Conservation (phyloP, 1,140 invertebrate genomes). For the Leptinotarsa defecta region DNA sequence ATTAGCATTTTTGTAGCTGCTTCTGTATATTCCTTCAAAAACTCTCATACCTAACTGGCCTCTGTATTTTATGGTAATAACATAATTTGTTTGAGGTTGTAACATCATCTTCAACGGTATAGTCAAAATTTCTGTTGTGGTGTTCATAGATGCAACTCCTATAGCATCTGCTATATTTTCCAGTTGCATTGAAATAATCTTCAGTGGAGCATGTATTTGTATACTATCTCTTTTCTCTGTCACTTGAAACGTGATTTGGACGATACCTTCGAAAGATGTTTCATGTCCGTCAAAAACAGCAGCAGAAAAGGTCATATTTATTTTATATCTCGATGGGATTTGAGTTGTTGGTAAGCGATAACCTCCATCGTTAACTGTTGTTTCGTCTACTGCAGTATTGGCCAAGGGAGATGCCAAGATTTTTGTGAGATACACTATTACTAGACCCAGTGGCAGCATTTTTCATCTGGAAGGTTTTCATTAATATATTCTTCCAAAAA, state of each 20-base stretch:
- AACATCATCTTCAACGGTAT: not conserved
- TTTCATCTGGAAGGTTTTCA: too few species aligned
- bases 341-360: constrained; percentile 15
- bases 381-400: too few species aligned
- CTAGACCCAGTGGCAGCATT: too few species aligned
- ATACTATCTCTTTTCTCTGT: not conserved
- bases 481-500: too few species aligned
- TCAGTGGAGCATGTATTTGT: constrained; percentile 8
- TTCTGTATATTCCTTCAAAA: constrained; percentile 9
- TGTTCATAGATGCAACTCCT: not conserved
- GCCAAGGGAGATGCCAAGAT: too few species aligned
- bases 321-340: constrained; percentile 9
- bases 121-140: constrained; percentile 11
- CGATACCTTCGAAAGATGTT: not conserved
- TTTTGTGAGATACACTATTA: too few species aligned
- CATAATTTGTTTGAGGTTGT: not conserved
- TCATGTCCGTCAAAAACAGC: constrained; percentile 14
- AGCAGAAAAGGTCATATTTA: not conserved
- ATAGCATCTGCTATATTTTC: not conserved
- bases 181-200: not conserved
- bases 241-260: constrained; percentile 15
- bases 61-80: not conserved
- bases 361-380: too few species aligned
- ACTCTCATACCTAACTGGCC: not conserved
- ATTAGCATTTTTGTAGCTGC: not conserved